Percentiles rank a stretch among this genome's conserved stretches.
Evolutionary conservation across 2,888 invertebrate genomes (phyloP).

Genomic region (Micropterix aruncella): DNA sequence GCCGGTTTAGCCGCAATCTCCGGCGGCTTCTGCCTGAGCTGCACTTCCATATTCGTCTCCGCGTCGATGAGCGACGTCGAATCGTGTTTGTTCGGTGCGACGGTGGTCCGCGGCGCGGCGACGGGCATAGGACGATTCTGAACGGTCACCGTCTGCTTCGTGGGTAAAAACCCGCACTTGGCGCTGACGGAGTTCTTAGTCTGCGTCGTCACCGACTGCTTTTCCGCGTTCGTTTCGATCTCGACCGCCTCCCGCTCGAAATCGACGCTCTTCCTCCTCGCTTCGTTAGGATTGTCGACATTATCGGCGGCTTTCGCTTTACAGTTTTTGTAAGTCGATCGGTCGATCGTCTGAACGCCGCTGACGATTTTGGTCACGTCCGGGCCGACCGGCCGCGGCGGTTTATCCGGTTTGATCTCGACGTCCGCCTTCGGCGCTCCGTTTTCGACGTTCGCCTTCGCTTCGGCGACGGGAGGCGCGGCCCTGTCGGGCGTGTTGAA

Average conservation of each 20-base stretch:
- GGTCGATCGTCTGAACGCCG: slow-evolving; percentile 44
- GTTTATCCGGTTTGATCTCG: slow-evolving; percentile 41
- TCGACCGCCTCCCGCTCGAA: slow-evolving; percentile 33
- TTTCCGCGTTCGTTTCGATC: slow-evolving; percentile 29
- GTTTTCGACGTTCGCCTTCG: slow-evolving; percentile 19
- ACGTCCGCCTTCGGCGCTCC: slow-evolving; percentile 22
- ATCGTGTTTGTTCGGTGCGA: slow-evolving; percentile 19
- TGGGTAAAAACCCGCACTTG: slow-evolving; percentile 17
- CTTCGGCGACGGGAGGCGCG: slow-evolving; percentile 21
- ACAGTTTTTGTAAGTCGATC: slow-evolving; percentile 37
- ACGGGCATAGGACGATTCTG: slow-evolving; percentile 30
- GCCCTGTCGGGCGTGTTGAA: slow-evolving; percentile 35
- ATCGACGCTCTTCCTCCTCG: slow-evolving; percentile 39
- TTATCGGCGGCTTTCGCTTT: slow-evolving; percentile 31
- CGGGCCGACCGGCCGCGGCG: slow-evolving; percentile 42
- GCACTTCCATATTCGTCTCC: slow-evolving; percentile 26
- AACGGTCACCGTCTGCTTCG: slow-evolving; percentile 17
- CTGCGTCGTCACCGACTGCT: slow-evolving; percentile 28
- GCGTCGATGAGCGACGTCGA: slow-evolving; percentile 18
- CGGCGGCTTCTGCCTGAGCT: slow-evolving; percentile 29
- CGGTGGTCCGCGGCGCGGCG: slow-evolving; percentile 37
- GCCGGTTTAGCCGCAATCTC: slow-evolving; percentile 53
- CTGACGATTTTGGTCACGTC: slow-evolving; percentile 33
- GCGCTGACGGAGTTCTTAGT: slow-evolving; percentile 11
- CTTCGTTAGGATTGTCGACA: slow-evolving; percentile 28